phyloP scores from a whole-genome alignment of 2,888 invertebrate species.

The Acronicta alni region DNA sequence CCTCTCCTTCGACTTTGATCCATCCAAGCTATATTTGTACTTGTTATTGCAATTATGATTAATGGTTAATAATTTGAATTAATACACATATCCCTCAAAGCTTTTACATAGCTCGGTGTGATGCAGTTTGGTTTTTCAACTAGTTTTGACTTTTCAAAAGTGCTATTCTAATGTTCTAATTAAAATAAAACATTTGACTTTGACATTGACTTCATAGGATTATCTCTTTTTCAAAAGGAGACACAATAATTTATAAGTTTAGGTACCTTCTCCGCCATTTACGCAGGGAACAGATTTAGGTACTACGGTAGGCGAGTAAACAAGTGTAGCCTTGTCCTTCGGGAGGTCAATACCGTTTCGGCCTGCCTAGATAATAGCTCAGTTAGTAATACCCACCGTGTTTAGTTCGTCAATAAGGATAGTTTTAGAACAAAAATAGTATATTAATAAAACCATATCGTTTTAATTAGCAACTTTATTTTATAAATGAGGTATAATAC shows the following conservation, averaged over 20 bases:
- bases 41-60: no score
- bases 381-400: constrained; percentile 7
- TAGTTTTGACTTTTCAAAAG: no score
- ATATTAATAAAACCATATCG: neutral
- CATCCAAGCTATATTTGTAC: neutral
- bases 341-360: constrained; percentile 42
- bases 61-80: neutral
- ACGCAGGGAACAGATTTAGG: constrained; percentile 32
- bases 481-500: no score
- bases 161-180: no score
- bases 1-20: neutral
- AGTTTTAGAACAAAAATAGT: constrained; percentile 13
- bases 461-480: neutral
- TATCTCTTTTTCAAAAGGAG: no score
- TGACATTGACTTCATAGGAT: no score
- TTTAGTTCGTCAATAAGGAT: constrained; percentile 41
- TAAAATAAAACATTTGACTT: no score
- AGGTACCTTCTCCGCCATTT: neutral
- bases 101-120: no score
- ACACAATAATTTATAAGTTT: neutral
- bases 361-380: constrained; percentile 37
- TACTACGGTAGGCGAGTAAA: constrained; percentile 40
- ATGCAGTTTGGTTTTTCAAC: no score
- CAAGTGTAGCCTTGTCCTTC: constrained; percentile 54
- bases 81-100: neutral